Conservation (phyloP, 2,113 vertebrate species). For the Sardina pilchardus region DNA sequence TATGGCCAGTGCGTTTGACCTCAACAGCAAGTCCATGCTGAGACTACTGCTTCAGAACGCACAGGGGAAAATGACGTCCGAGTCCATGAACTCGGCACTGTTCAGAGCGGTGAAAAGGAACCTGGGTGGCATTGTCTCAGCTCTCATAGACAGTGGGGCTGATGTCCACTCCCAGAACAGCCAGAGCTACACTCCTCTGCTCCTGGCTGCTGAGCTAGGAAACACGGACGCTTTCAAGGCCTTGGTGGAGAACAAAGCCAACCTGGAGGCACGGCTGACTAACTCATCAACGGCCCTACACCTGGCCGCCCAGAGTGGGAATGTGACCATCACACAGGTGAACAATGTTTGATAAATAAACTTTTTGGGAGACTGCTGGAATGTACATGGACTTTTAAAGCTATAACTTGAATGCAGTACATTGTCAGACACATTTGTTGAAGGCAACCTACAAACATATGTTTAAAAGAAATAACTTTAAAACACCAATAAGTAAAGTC, state of each 20-base stretch:
- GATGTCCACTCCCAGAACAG: slow-evolving; percentile 64
- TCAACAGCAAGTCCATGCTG: slow-evolving; percentile 62
- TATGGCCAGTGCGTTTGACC: slow-evolving; percentile 64
- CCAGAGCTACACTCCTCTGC: slow-evolving; percentile 73
- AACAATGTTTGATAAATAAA: neutral
- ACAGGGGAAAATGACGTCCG: slow-evolving; percentile 54
- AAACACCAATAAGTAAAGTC: neutral
- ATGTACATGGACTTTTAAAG: neutral
- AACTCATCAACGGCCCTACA: slow-evolving; percentile 72
- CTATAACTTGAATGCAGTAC: neutral
- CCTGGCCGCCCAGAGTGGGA: slow-evolving; percentile 68
- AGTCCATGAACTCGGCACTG: slow-evolving; percentile 61
- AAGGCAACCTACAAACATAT: neutral
- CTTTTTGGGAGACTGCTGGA: neutral
- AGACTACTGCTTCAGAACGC: slow-evolving; percentile 58
- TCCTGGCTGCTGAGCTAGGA: slow-evolving; percentile 70
- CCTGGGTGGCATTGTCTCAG: slow-evolving; percentile 53
- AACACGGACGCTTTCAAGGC: slow-evolving; percentile 67
- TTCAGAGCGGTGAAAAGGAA: slow-evolving; percentile 78
- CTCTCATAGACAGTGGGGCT: slow-evolving; percentile 68
- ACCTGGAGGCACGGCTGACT: slow-evolving; percentile 56
- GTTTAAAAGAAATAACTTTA: neutral
- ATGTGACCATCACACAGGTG: slow-evolving; percentile 55
- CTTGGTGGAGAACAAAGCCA: slow-evolving; percentile 63
- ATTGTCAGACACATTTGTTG: neutral